Base-by-base conservation (phyloP, 2,888 invertebrate species). In the Synanthedon myopaeformis region DNA sequence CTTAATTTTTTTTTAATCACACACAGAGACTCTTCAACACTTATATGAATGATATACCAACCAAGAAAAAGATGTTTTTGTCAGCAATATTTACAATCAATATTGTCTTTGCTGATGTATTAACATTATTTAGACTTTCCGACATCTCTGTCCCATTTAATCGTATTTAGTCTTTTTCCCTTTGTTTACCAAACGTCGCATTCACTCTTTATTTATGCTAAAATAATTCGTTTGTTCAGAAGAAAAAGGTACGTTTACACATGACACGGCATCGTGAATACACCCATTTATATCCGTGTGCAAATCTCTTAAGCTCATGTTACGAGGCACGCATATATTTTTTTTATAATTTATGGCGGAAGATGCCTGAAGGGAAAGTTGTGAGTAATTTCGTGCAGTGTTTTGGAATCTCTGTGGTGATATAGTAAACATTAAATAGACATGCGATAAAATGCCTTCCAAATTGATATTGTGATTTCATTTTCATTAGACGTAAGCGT, bases 271-370 rank as follows among this genome's bases (percentile, higher is more conserved):
- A 54, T 52, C 42, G 52, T 50, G 51, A 45, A 45, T 45, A 45
- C 58, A 56, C 59, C 58, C 55, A 58, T 62, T 62, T 66, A 59
- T 61, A 62, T 64, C 59, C 59, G 56, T 51, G 59, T 58, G 64
- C 57, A 67, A 70, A 66, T 66, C 65, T 65, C 61, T 64, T 65
- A 66, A 66, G 69, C 64, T 61, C 53, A 60, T 56, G 58, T 58
- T 45, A 55, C 58, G 58, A 61, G 61, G 58, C 61, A 57, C 62
- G 62, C 66, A 64, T 66, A 54, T 58, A 45, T 45, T 13, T 65
- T 65, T 63, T 66, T 64, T 59, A 64, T 68, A 69, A 69, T 68
- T 66, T 69, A 69, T 67, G 57, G 55, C 61, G 52, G 52, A 56
- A 65, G 61, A 61, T 66, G 45, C 45, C 58, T 59, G 45, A 45